Evolutionary conservation across 1,140 invertebrate genomes (phyloP).

Genomic region (silkworm (Bombyx mori)): ASM3026992v2 NC_085128.1:11969001-11969500

Average conservation of each 20-base stretch:
- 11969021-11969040: too few species aligned
- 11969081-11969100: too few species aligned
- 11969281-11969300: not conserved
- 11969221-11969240: constrained; percentile 30
- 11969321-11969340: too few species aligned
- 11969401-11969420: too few species aligned
- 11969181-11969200: constrained; percentile 59
- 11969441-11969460: too few species aligned
- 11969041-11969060: too few species aligned
- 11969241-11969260: constrained; percentile 13
- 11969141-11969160: constrained; percentile 36
- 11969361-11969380: not conserved
- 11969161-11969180: constrained; percentile 28
- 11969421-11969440: too few species aligned
- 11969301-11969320: not conserved
- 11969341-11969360: not conserved
- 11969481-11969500: too few species aligned
- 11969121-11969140: constrained; percentile 40
- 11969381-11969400: too few species aligned
- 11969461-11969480: too few species aligned
- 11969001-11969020: too few species aligned
- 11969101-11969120: constrained; percentile 4
- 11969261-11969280: not conserved
- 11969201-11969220: constrained; percentile 40
- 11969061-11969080: too few species aligned